A percentile compares a stretch with the other conserved stretches of the same genome.
Conservation (phyloP, 2,113 vertebrate genomes). For the Phaetusa simplex region DNA sequence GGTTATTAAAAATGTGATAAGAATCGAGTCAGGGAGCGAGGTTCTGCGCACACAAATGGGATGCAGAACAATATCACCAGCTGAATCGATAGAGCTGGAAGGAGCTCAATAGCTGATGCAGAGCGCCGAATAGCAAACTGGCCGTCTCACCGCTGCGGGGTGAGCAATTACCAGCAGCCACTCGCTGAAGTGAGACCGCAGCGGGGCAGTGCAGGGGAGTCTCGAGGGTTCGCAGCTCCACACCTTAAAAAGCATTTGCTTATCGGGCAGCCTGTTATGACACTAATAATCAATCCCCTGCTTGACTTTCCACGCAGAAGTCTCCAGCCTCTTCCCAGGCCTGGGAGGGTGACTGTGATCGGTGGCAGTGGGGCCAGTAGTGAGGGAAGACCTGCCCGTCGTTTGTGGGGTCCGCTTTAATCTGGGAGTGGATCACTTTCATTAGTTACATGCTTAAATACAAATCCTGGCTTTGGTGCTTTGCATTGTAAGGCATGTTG, state of each 20-base stretch:
- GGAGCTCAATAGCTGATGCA: neutral
- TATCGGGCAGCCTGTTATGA: neutral
- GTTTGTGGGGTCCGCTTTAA: neutral
- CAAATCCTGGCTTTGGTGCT: neutral
- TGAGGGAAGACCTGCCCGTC: accelerated
- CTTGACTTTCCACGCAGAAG: neutral
- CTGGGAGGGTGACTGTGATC: too few species aligned
- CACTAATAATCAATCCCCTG: neutral
- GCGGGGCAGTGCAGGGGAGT: neutral
- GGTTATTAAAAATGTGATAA: neutral
- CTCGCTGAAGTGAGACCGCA: neutral
- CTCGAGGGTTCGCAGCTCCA: neutral
- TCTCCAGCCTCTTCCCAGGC: neutral
- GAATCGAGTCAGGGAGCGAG: neutral
- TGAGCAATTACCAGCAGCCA: neutral
- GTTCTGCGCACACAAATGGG: neutral
- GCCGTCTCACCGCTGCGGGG: neutral
- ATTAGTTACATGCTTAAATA: neutral
- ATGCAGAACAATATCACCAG: neutral
- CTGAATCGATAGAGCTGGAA: constrained; percentile 2
- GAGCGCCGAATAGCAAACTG: neutral
- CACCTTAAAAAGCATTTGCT: neutral
- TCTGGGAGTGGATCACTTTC: neutral
- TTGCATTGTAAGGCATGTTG: neutral
- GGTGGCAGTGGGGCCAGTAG: neutral